Evolutionary conservation across 2,888 invertebrate species (phyloP).

Genomic region (Euzophera pinguis): DNA sequence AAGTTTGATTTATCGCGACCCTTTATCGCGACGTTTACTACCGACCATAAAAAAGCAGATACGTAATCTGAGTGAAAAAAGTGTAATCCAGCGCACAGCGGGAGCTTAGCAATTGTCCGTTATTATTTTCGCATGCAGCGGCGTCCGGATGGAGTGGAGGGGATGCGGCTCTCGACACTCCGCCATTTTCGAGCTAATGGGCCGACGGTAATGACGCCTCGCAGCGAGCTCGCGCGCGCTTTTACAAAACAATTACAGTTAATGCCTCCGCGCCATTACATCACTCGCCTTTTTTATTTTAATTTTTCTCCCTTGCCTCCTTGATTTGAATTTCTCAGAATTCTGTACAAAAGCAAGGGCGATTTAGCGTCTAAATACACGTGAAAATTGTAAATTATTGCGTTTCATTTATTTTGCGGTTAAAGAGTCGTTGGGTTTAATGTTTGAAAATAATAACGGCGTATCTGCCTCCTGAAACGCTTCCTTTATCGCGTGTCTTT

Average conservation of each 20-base stretch:
- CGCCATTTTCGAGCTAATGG: conserved; percentile 21
- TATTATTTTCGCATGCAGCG: conserved; percentile 1
- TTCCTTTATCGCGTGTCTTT: not conserved
- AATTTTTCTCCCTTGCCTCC: conserved; percentile 11
- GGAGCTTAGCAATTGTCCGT: conserved; percentile 5
- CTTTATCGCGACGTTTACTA: conserved; percentile 8
- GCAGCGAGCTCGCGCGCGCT: conserved; percentile 24
- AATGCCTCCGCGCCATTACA: conserved; percentile 29
- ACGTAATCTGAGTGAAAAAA: conserved; percentile 10
- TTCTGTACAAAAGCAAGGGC: not conserved
- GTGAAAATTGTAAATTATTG: conserved; percentile 13
- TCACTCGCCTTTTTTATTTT: conserved; percentile 19
- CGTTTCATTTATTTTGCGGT: conserved; percentile 6
- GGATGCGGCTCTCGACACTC: not conserved
- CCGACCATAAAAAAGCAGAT: conserved; percentile 1
- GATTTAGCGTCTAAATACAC: conserved; percentile 14
- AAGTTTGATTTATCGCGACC: conserved; percentile 8
- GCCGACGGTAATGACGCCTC: conserved; percentile 22
- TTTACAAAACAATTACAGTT: conserved; percentile 36
- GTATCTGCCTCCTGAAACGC: not conserved
- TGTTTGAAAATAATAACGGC: not conserved
- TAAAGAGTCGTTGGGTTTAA: conserved; percentile 2
- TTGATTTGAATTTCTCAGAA: conserved; percentile 6
- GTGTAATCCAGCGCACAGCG: conserved; percentile 9
- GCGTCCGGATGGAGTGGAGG: not conserved